Evolutionary conservation across 1,140 invertebrate species (phyloP), one percentile per base, ranked within the genome.

Genomic region (Drosophila tropicalis): DNA sequence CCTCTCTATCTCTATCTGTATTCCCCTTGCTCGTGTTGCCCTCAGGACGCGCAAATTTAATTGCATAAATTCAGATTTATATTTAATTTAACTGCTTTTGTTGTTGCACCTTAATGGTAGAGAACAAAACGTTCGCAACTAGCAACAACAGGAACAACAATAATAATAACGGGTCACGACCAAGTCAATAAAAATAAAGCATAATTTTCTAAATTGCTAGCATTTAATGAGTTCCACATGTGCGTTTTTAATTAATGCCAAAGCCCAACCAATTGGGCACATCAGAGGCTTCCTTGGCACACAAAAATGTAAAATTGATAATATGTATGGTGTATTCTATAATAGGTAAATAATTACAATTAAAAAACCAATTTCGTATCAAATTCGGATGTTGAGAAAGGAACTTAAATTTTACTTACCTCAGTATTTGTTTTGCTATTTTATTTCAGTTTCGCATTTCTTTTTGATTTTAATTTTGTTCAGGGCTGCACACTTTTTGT

Each of bases 11-110:
- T 6, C 36, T 22, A 7, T 9, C n/a, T 44, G 17, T 62, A 58
- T 65, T 65, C 39, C 22, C 32, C 25, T 29, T 36, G 56, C 57
- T 60, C 44, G 36, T 39, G 36, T 82, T 58, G 67, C 67, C 63
- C 67, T 67, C 36, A 69, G 72, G 44, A 82, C 44, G 69, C 58
- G 60, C 54, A 60, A 79, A 67, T 82, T 82, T 69, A 86, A 86
- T 79, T 87, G 83, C 70, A 87, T 79, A 76, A 79, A 83, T 83
- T 86, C 58, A 72, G 79, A 83, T 87, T 83, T 87, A 83, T 87
- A 79, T 87, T 87, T 82, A 71, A 73, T 87, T 70, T 51, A 74
- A 72, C 71, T 76, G 41, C 15, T 29, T 51, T 44, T 64, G 54
- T 15, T 73, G 70, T 63, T 57, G 64, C 73, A 54, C 62, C 63